Conservation (phyloP, 2,113 vertebrate genomes). For the Heterotilapia buettikoferi region DNA sequence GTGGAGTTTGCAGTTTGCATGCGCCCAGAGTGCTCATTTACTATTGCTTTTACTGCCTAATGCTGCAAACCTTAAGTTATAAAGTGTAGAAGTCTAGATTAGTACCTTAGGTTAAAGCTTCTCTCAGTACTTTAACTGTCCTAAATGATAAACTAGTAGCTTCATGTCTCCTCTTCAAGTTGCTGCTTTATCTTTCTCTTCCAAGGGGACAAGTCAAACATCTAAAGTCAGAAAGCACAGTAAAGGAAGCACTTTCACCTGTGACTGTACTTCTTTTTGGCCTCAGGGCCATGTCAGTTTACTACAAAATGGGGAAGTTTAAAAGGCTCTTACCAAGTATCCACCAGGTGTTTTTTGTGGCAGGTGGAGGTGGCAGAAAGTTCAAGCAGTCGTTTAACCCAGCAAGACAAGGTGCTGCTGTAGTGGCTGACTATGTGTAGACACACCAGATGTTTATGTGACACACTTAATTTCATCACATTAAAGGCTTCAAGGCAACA, state of each 20-base stretch:
- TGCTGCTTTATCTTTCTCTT: not conserved
- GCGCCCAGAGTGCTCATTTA: not conserved
- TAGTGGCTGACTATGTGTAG: not conserved
- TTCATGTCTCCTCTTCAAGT: not conserved
- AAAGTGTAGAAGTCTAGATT: not conserved
- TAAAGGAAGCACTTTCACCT: not conserved
- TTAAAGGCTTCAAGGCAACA: not conserved
- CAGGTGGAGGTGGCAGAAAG: slow-evolving; percentile 56
- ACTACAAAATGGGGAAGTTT: slow-evolving; percentile 2
- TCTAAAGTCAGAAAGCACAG: not conserved
- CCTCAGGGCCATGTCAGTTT: slow-evolving; percentile 16
- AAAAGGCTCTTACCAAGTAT: slow-evolving; percentile 10
- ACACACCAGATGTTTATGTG: not conserved
- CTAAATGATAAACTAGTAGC: not conserved
- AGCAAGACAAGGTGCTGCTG: not conserved
- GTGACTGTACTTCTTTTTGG: not conserved
- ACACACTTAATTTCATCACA: not conserved
- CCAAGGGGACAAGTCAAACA: not conserved
- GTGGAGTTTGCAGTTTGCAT: not conserved
- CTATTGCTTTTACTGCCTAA: not conserved
- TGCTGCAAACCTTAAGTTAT: not conserved
- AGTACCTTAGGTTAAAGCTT: not conserved
- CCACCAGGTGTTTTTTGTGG: slow-evolving; percentile 54
- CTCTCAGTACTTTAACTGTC: not conserved
- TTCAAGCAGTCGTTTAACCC: not conserved